Conservation (phyloP, 1,140 invertebrate genomes). For the Hyles euphorbiae region DNA sequence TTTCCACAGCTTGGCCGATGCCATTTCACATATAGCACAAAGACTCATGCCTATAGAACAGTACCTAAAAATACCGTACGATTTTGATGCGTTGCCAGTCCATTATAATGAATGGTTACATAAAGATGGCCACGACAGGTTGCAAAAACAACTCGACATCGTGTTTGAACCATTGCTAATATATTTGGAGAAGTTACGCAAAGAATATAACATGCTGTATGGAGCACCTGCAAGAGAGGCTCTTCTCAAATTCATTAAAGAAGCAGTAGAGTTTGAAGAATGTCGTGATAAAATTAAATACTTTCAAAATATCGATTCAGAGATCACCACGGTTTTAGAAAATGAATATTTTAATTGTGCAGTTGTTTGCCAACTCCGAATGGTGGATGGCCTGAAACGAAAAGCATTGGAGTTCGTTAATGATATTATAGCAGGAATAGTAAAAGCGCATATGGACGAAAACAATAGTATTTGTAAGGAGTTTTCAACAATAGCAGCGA, state of each 20-base stretch:
- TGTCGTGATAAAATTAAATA: slow-evolving; percentile 77
- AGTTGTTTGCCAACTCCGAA: slow-evolving; percentile 56
- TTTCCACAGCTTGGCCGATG: slow-evolving; percentile 65
- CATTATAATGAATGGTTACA: slow-evolving; percentile 64
- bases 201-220: slow-evolving; percentile 58
- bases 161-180: slow-evolving; percentile 54
- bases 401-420: slow-evolving; percentile 62
- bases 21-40: slow-evolving; percentile 64
- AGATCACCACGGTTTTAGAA: slow-evolving; percentile 76
- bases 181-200: slow-evolving; percentile 55
- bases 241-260: slow-evolving; percentile 48
- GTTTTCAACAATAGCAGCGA: slow-evolving; percentile 78
- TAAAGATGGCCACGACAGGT: slow-evolving; percentile 54
- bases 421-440: slow-evolving; percentile 59
- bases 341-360: slow-evolving; percentile 79
- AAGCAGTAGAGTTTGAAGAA: slow-evolving; percentile 71
- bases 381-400: slow-evolving; percentile 59
- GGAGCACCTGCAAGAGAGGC: slow-evolving; percentile 43
- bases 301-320: slow-evolving; percentile 77
- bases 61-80: slow-evolving; percentile 60
- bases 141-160: slow-evolving; percentile 54
- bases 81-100: slow-evolving; percentile 57
- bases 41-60: slow-evolving; percentile 72
- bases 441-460: slow-evolving; percentile 57
- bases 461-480: slow-evolving; percentile 79